Conservation (phyloP, 2,888 invertebrate genomes). For the Coleophora deauratella region DNA sequence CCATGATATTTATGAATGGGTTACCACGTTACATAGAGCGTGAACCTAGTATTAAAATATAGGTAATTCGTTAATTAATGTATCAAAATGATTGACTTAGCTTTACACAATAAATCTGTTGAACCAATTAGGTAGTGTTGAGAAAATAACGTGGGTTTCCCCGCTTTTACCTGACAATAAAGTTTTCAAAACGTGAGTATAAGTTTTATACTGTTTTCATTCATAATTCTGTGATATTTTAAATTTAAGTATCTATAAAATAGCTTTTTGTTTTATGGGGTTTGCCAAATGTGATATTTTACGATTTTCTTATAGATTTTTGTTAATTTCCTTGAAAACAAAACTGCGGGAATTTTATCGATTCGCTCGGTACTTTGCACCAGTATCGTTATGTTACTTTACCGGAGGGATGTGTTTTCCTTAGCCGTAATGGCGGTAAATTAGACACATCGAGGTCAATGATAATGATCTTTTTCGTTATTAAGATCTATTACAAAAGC, state of each 20-base stretch:
- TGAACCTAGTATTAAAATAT: conserved; percentile 38
- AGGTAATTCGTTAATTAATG: conserved; percentile 47
- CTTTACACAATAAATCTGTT: conserved; percentile 38
- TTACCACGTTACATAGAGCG: conserved; percentile 46
- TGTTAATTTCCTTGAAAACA: conserved; percentile 47
- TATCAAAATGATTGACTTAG: conserved; percentile 58
- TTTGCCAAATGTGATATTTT: too few relatives aligned
- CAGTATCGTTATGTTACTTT: conserved; percentile 32
- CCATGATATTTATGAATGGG: conserved; percentile 65
- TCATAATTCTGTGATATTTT: conserved; percentile 13
- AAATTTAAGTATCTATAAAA: conserved; percentile 14
- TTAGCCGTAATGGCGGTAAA: too few relatives aligned
- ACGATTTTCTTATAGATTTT: neutral
- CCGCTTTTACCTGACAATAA: conserved; percentile 56
- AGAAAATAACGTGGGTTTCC: conserved; percentile 32
- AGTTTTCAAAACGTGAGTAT: conserved; percentile 39
- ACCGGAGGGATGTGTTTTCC: conserved; percentile 19
- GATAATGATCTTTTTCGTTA: too few relatives aligned
- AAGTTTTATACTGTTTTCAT: conserved; percentile 30
- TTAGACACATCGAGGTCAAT: too few relatives aligned
- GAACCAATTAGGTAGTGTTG: conserved; percentile 65
- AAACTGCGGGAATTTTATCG: conserved; percentile 75
- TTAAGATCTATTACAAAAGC: too few relatives aligned
- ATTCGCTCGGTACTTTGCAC: conserved; percentile 58
- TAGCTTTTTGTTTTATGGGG: too few relatives aligned